These are phyloP conservation scores for Sus cebifrons DNA, from an alignment of 2,797 vertebrate genomes.

Conservation along the genomic window DNA sequence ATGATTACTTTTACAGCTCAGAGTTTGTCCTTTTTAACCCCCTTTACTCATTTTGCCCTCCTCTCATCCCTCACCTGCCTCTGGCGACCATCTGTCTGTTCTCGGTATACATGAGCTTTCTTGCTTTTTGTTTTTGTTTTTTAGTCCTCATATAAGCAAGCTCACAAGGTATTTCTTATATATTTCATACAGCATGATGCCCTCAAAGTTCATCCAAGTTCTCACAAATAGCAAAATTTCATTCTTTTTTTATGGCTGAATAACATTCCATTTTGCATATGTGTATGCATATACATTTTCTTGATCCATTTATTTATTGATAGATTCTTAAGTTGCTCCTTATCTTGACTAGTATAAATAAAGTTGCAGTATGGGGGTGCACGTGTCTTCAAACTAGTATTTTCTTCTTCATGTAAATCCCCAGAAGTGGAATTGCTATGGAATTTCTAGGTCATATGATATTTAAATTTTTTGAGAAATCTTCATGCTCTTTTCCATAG, in stretches of 20 bases:
- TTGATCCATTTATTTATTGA: not conserved
- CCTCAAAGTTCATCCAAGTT: not conserved
- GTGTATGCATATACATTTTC: not conserved
- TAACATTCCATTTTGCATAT: not conserved
- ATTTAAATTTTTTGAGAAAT: not conserved
- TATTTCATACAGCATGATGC: not conserved
- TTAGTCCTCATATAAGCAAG: not conserved
- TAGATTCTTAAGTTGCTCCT: not conserved
- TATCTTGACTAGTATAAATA: not conserved
- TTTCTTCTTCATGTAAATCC: not conserved
- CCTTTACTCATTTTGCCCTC: not conserved
- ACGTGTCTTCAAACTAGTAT: not conserved
- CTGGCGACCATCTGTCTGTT: not conserved
- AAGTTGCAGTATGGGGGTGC: not conserved
- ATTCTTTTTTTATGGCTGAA: not conserved
- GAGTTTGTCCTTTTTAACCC: not conserved
- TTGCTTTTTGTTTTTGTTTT: not conserved
- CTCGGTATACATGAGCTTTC: not conserved
- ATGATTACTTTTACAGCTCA: not conserved
- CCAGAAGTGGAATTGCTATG: not conserved
- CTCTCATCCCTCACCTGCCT: not conserved
- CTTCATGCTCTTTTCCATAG: not conserved
- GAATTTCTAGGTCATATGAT: not conserved
- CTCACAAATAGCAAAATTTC: not conserved
- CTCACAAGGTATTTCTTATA: not conserved